phyloP scores from a whole-genome alignment of 2,888 invertebrate genomes.

The Rapana venosa region DNA sequence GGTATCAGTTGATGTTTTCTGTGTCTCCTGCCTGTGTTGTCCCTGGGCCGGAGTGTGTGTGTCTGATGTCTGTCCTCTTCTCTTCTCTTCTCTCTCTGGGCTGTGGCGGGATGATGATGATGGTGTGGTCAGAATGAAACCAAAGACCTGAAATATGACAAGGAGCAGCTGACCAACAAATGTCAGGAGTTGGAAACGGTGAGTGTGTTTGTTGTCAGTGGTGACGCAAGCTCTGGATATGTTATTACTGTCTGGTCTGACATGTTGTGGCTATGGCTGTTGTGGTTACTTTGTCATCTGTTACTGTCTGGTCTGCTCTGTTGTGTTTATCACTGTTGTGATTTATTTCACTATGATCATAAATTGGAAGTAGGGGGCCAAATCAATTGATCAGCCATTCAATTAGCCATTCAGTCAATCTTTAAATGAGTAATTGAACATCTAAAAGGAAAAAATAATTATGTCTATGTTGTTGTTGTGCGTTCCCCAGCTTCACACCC shows the following conservation, averaged over 20 bases:
- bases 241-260: background rate
- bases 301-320: background rate
- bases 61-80: background rate
- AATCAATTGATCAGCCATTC: no score
- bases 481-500: no score
- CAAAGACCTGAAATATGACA: slow-evolving; percentile 64
- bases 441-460: no score
- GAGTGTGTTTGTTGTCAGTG: slow-evolving; percentile 47
- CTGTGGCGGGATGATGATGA: background rate
- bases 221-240: background rate
- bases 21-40: background rate
- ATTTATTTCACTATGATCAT: no score
- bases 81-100: background rate
- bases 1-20: background rate
- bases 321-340: background rate
- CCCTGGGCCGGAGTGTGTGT: background rate
- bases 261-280: background rate
- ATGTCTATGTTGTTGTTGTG: no score
- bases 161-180: slow-evolving; percentile 66
- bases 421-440: no score
- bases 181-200: slow-evolving; percentile 70
- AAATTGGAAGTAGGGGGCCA: no score
- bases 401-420: no score
- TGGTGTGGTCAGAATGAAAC: slow-evolving; percentile 63
- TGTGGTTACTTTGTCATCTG: background rate